Base-by-base conservation (phyloP, 2,113 vertebrate species). In the Gorilla gorilla region DNA sequence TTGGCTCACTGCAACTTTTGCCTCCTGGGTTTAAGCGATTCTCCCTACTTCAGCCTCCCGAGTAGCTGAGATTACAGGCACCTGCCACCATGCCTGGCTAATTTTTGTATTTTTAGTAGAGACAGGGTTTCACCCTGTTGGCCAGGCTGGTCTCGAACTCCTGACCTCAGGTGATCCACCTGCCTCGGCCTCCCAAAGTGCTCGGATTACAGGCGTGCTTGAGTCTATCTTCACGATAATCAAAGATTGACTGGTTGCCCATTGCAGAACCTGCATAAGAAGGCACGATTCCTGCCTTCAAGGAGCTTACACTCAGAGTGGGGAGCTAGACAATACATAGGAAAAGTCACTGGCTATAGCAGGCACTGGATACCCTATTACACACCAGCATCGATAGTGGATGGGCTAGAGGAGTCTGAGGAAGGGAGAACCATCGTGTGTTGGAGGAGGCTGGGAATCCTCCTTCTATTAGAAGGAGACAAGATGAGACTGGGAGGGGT, bases 341-440 rank as follows among this genome's bases (percentile, higher is more conserved):
- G 20, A 40, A 79, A 20, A 73, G 14, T 61, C 45, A 20, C 3
- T 8, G 55, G 70, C 6, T 14, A 10, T 7, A 25, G 6, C n/a
- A 27, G 38, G 30, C 11, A 16, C 68, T 70, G 23, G 22, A 6
- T 3, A 0, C 38, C 66, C 5, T 40, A 50, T 48, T 57, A 9
- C 20, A 50, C 0, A 4, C 12, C 0, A 6, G 82, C 9, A 2
- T 2, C 1, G 13, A 27, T 6, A 9, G 40, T 6, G 1, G 27
- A 40, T 64, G 27, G 66, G 25, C 9, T 50, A 12, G 32, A 70
- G 17, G 27, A 48, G 38, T 80, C 32, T 32, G 30, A 52, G 61
- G 52, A 35, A 45, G 50, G 22, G 12, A 30, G 32, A 25, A 52
- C 3, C 17, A 0, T 7, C 1, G 5, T n/a, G 45, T 3, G 32